Conservation (phyloP, 2,113 vertebrate genomes). For the Dasyornis broadbenti region DNA sequence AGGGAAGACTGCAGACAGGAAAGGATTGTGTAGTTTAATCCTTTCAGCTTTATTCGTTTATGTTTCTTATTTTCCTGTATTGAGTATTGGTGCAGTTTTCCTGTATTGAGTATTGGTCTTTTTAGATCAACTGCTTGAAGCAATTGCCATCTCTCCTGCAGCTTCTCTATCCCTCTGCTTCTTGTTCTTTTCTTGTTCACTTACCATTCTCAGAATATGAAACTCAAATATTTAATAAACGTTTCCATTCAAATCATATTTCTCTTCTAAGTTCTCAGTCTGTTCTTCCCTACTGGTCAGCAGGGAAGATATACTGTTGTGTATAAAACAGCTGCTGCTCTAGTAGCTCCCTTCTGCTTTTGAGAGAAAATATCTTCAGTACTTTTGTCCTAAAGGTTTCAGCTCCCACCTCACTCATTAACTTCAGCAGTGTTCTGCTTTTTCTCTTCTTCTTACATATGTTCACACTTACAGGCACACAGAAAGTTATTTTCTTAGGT, state of each 20-base stretch:
- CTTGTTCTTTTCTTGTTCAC: neutral
- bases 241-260: neutral
- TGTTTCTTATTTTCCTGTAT: neutral
- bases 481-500: neutral
- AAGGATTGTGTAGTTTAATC: neutral
- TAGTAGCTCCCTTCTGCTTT: neutral
- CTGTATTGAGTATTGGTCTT: neutral
- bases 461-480: neutral
- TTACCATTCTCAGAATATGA: neutral
- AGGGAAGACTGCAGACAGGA: neutral
- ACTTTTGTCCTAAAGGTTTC: neutral
- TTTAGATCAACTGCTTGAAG: neutral
- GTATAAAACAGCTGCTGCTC: neutral
- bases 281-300: neutral
- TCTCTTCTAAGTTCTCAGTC: neutral
- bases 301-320: no score
- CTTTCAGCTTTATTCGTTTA: neutral
- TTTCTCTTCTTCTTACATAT: neutral
- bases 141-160: neutral
- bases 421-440: neutral
- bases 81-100: rapidly evolving
- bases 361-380: neutral
- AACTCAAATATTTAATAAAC: neutral
- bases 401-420: neutral
- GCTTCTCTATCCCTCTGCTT: neutral